Conservation (phyloP, 1,140 invertebrate genomes). For the Portunus trituberculatus region DNA sequence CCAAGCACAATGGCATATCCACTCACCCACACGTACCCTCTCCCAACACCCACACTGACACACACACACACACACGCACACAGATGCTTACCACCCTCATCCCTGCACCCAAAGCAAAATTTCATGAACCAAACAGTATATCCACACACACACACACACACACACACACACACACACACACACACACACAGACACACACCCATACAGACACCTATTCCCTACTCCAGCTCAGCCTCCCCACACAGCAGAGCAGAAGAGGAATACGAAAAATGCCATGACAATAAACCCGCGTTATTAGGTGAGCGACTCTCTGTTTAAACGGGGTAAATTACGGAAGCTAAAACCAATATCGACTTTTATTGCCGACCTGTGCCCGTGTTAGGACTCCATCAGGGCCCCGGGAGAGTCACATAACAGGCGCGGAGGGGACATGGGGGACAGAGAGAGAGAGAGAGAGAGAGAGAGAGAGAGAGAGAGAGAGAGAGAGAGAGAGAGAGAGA, state of each 20-base stretch:
- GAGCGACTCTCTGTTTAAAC: slow-evolving; percentile 35
- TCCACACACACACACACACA: not conserved
- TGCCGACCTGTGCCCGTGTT: not conserved
- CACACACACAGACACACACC: not conserved
- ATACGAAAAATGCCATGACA: not conserved
- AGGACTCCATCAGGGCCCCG: slow-evolving; percentile 5
- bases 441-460: not conserved
- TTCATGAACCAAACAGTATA: too few species aligned
- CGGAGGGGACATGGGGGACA: not conserved
- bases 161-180: slow-evolving; percentile 29
- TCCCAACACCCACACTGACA: not conserved
- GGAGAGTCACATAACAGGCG: not conserved
- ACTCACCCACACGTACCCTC: too few species aligned
- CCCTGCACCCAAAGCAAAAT: not conserved
- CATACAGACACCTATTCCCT: not conserved
- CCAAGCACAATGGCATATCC: not conserved
- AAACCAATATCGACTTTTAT: slow-evolving; percentile 59
- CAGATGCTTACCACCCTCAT: not conserved
- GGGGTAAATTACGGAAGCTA: slow-evolving; percentile 53
- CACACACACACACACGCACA: slow-evolving; percentile 23
- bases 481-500: not conserved
- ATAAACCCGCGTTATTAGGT: not conserved
- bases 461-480: not conserved
- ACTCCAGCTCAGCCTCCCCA: not conserved
- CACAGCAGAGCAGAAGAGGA: not conserved